phyloP scores from a whole-genome alignment of 2,113 vertebrate species.

The Erythrolamprus reginae region DNA sequence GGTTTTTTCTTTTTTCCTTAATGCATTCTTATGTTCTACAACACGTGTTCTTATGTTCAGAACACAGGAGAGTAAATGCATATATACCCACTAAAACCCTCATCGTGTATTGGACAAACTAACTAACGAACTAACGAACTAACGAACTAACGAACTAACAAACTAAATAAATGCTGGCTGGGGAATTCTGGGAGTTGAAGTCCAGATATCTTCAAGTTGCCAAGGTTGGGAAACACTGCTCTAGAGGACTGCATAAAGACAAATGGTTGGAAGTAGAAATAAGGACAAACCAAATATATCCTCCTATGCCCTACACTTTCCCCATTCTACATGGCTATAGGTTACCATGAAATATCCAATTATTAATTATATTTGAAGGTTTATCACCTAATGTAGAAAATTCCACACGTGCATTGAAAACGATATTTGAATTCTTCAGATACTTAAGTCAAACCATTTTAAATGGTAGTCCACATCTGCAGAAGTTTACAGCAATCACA shows the following conservation, averaged over 20 bases:
- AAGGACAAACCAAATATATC: neutral
- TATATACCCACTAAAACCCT: too few species aligned
- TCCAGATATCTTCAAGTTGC: too few species aligned
- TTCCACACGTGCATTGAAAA: neutral
- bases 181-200: too few species aligned
- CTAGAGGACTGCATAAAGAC: neutral
- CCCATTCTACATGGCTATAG: neutral
- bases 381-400: neutral
- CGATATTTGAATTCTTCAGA: neutral
- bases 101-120: too few species aligned
- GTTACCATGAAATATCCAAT: neutral
- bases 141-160: too few species aligned
- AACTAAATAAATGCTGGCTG: too few species aligned
- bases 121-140: too few species aligned
- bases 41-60: too few species aligned
- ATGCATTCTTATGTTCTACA: too few species aligned
- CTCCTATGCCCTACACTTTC: neutral
- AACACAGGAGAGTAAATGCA: too few species aligned
- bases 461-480: neutral
- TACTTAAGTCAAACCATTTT: neutral
- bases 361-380: neutral
- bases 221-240: too few species aligned
- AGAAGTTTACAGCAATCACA: neutral
- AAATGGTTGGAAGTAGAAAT: neutral
- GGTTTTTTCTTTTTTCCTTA: too few species aligned